Evolutionary conservation across 1,140 invertebrate genomes (phyloP).

Genomic region (Sogatella furcifera): DNA sequence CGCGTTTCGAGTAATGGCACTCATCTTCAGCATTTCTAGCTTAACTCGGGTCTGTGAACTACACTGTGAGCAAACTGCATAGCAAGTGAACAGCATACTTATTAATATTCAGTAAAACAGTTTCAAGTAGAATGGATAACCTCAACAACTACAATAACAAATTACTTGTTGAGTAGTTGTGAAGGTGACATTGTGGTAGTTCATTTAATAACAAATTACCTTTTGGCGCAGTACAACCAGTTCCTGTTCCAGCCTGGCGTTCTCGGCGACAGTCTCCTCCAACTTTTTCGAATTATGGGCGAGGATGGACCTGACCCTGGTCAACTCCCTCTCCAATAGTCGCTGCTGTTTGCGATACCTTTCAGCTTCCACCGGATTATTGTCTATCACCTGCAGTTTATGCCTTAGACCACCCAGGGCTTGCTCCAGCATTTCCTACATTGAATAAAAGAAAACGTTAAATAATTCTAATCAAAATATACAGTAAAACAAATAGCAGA

Average conservation of each 20-base stretch:
- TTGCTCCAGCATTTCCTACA: slow-evolving; percentile 60
- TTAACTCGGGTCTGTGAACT: too few relatives aligned
- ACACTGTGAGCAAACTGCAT: too few relatives aligned
- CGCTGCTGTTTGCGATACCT: slow-evolving; percentile 58
- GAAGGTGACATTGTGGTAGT: too few relatives aligned
- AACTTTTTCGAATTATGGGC: slow-evolving; percentile 87
- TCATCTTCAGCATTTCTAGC: too few relatives aligned
- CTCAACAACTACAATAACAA: too few relatives aligned
- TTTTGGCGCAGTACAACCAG: slow-evolving; percentile 73
- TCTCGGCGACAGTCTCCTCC: slow-evolving; percentile 81
- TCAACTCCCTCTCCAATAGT: slow-evolving; percentile 69
- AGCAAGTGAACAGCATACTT: too few relatives aligned
- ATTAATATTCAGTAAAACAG: too few relatives aligned
- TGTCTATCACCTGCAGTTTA: slow-evolving; percentile 47
- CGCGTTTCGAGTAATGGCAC: too few relatives aligned
- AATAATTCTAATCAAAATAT: too few relatives aligned
- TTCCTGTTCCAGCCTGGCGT: slow-evolving; percentile 77
- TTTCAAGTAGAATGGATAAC: too few relatives aligned
- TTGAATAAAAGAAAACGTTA: slow-evolving; percentile 10
- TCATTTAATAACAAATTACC: slow-evolving; percentile 12
- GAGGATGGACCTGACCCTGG: slow-evolving; percentile 67
- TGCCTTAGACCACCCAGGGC: slow-evolving; percentile 55
- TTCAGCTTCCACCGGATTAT: slow-evolving; percentile 52
- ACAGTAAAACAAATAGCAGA: too few relatives aligned
- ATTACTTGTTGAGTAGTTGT: too few relatives aligned